Evolutionary conservation across 2,888 invertebrate species (phyloP).

Genomic region (Diarsia brunnea): DNA sequence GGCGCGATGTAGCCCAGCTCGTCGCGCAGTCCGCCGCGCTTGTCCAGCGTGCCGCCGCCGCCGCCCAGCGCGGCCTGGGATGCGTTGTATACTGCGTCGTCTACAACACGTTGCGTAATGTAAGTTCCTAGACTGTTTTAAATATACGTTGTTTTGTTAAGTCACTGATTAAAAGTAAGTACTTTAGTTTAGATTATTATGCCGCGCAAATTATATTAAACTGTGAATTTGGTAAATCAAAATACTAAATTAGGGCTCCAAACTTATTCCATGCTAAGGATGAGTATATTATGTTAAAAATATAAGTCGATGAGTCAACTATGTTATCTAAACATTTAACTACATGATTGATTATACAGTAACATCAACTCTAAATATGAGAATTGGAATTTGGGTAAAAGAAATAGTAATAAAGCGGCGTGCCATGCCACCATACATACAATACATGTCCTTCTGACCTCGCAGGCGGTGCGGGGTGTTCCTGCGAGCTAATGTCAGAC

Average conservation of each 20-base stretch:
- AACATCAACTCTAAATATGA: slow-evolving; percentile 29
- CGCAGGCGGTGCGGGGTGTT: slow-evolving; percentile 95
- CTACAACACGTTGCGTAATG: slow-evolving; percentile 81
- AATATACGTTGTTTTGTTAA: neutral
- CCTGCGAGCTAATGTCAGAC: slow-evolving; percentile 96
- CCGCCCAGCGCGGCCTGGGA: slow-evolving; percentile 92
- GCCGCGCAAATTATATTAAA: slow-evolving; percentile 75
- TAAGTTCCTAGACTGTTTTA: neutral
- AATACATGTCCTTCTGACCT: slow-evolving; percentile 94
- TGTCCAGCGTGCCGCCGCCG: slow-evolving; percentile 94
- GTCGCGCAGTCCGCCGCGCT: slow-evolving; percentile 95
- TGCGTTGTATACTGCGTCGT: slow-evolving; percentile 97
- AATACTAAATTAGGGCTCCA: slow-evolving; percentile 50
- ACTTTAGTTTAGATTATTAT: slow-evolving; percentile 32
- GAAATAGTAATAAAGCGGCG: slow-evolving; percentile 81
- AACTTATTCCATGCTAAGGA: slow-evolving; percentile 53
- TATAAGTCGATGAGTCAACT: slow-evolving; percentile 19
- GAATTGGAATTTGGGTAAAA: slow-evolving; percentile 52
- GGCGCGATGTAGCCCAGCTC: slow-evolving; percentile 98
- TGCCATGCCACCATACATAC: slow-evolving; percentile 92
- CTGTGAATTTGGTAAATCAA: slow-evolving; percentile 71
- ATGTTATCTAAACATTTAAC: slow-evolving; percentile 19
- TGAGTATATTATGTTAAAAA: slow-evolving; percentile 34
- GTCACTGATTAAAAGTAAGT: slow-evolving; percentile 37
- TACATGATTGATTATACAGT: slow-evolving; percentile 46